These are phyloP conservation scores for Furcifer pardalis DNA, from an alignment of 2,797 vertebrate genomes.

Conservation along the genomic window DNA sequence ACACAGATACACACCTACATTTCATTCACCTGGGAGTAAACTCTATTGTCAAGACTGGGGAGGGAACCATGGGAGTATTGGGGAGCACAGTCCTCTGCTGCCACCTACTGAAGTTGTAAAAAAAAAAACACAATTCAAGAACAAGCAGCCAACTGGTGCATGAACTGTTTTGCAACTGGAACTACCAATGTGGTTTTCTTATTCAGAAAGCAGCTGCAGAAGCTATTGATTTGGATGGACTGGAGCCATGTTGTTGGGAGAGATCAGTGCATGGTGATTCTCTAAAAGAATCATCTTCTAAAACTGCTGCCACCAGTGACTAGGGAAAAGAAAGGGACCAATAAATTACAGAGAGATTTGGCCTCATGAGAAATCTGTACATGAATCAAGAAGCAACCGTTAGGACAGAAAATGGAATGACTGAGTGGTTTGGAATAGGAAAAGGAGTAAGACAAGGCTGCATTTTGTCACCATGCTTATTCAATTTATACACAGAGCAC, in stretches of 20 bases:
- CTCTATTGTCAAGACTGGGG: too few species aligned
- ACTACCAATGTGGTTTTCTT: background rate
- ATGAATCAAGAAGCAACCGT: too few species aligned
- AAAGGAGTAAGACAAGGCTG: too few species aligned
- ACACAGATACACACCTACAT: too few species aligned
- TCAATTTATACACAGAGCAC: too few species aligned
- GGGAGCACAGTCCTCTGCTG: background rate
- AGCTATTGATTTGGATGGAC: background rate
- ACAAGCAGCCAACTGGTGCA: background rate
- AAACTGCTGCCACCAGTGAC: too few species aligned
- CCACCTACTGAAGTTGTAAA: slow-evolving; percentile 8
- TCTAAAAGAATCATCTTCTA: too few species aligned
- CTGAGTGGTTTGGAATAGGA: too few species aligned
- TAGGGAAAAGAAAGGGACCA: background rate
- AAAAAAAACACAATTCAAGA: background rate
- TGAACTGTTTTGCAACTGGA: background rate
- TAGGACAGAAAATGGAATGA: too few species aligned
- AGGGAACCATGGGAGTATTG: background rate
- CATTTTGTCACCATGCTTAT: too few species aligned
- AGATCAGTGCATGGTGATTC: background rate
- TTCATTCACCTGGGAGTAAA: too few species aligned
- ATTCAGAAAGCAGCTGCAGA: background rate
- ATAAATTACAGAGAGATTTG: background rate
- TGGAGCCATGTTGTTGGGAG: background rate
- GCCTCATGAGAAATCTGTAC: too few species aligned